Evolutionary conservation across 2,113 vertebrate species (phyloP).

Genomic region (Mesoclemmys tuberculata): DNA sequence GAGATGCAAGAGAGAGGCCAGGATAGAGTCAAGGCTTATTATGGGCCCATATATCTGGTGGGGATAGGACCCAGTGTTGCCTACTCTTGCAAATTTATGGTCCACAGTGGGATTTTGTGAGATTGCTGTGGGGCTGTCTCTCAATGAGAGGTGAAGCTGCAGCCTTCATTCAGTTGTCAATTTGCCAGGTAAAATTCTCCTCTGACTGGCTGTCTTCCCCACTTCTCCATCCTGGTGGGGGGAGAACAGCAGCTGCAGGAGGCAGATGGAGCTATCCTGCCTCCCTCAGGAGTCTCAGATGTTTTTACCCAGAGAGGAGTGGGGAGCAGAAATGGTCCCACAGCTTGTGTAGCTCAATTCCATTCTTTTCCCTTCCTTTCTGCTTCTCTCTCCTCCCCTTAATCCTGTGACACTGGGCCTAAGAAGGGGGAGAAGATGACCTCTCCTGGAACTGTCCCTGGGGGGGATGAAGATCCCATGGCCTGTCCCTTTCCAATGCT

Average conservation of each 20-base stretch:
- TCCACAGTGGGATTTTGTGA: slow-evolving; percentile 4
- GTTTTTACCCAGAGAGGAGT: no score
- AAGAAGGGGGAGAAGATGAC: no score
- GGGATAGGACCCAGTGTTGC: not conserved
- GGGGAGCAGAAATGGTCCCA: no score
- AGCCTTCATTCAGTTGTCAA: slow-evolving; percentile 60
- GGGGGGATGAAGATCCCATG: no score
- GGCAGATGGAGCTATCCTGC: no score
- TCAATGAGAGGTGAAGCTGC: slow-evolving; percentile 43
- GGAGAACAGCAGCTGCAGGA: not conserved
- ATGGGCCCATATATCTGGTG: not conserved
- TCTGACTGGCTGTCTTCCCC: slow-evolving; percentile 4
- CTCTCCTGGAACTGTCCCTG: no score
- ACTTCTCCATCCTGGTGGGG: not conserved
- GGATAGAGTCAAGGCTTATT: slow-evolving; percentile 21
- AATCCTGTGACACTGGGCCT: no score
- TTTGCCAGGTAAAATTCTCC: slow-evolving; percentile 35
- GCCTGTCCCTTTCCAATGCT: no score
- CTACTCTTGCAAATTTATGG: slow-evolving; percentile 20
- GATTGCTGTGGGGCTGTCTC: slow-evolving; percentile 17
- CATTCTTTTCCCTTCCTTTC: no score
- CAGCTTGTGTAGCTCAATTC: no score
- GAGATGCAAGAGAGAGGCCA: not conserved
- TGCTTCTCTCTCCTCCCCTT: no score
- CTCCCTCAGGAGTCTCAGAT: no score